Conservation (phyloP, 2,113 vertebrate species). For the Cynoglossus semilaevis region DNA sequence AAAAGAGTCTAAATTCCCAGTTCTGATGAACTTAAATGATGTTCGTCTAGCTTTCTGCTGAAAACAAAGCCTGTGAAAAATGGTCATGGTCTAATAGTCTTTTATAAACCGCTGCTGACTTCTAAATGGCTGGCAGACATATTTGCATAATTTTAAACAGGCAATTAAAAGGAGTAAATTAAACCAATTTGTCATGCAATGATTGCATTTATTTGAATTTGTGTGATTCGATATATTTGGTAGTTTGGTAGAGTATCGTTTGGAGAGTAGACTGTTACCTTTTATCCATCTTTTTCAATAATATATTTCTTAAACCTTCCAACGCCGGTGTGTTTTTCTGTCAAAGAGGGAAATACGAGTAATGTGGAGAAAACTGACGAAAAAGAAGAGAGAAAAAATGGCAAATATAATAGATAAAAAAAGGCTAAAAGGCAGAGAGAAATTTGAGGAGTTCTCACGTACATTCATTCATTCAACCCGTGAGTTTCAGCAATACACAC, state of each 20-base stretch:
- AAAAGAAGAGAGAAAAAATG: no score
- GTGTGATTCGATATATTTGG: constrained; percentile 30
- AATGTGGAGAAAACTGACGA: no score
- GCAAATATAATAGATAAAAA: no score
- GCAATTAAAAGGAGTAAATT: constrained; percentile 48
- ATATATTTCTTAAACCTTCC: no score
- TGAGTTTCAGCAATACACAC: constrained; percentile 14
- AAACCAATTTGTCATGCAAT: constrained; percentile 45
- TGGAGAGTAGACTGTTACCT: constrained; percentile 25
- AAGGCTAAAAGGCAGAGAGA: no score
- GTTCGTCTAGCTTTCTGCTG: constrained; percentile 12
- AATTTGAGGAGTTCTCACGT: not conserved
- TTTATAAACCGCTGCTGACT: constrained; percentile 8
- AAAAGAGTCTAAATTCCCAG: not conserved
- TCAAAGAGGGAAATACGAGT: no score
- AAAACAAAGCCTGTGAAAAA: constrained; percentile 8
- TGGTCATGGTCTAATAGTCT: not conserved
- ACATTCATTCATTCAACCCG: constrained; percentile 9
- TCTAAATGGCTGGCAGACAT: constrained; percentile 10
- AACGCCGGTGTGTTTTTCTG: no score
- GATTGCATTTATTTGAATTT: constrained; percentile 25
- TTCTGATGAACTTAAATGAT: constrained; percentile 10
- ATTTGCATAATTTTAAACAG: constrained; percentile 35
- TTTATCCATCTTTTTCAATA: not conserved
- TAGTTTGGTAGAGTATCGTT: constrained; percentile 14